A percentile compares a stretch with the other conserved stretches of the same genome.
These are phyloP conservation scores for Parasteatoda tepidariorum DNA, from an alignment of 1,140 invertebrate species.

Conservation along the genomic window DNA sequence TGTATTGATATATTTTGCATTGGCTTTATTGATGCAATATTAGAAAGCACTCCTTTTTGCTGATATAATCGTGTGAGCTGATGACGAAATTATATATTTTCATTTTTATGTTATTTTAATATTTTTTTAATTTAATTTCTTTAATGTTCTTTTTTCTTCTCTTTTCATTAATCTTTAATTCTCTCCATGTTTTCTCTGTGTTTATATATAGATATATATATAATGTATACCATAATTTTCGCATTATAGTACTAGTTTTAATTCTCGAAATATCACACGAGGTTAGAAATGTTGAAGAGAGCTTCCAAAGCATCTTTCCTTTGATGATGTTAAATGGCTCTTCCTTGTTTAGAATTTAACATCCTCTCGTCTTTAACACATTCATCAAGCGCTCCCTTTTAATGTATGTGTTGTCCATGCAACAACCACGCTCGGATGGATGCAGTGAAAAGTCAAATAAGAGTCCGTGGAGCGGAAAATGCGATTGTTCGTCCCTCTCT, in stretches of 20 bases:
- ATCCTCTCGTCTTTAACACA: conserved; percentile 19
- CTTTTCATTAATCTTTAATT: too few relatives aligned
- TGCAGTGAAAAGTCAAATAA: conserved; percentile 44
- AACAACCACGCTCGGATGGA: background rate
- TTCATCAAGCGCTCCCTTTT: background rate
- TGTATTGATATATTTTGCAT: too few relatives aligned
- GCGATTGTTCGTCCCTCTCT: conserved; percentile 33
- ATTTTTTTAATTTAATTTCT: too few relatives aligned
- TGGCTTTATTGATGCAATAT: too few relatives aligned
- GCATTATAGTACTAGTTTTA: background rate
- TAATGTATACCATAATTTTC: background rate
- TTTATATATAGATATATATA: too few relatives aligned
- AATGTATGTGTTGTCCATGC: background rate
- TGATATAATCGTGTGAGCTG: too few relatives aligned
- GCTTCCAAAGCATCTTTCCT: background rate
- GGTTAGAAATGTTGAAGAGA: background rate
- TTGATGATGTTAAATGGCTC: background rate
- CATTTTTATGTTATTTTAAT: too few relatives aligned
- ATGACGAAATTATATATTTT: too few relatives aligned
- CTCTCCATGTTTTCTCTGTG: too few relatives aligned
- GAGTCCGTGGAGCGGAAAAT: conserved; percentile 38
- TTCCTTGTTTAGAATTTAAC: conserved; percentile 36
- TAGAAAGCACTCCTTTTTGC: too few relatives aligned
- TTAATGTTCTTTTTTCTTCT: too few relatives aligned
- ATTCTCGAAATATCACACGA: too few relatives aligned